Evolutionary conservation across 2,113 vertebrate species (phyloP).

Genomic region (Ancistrus triradiatus): DNA sequence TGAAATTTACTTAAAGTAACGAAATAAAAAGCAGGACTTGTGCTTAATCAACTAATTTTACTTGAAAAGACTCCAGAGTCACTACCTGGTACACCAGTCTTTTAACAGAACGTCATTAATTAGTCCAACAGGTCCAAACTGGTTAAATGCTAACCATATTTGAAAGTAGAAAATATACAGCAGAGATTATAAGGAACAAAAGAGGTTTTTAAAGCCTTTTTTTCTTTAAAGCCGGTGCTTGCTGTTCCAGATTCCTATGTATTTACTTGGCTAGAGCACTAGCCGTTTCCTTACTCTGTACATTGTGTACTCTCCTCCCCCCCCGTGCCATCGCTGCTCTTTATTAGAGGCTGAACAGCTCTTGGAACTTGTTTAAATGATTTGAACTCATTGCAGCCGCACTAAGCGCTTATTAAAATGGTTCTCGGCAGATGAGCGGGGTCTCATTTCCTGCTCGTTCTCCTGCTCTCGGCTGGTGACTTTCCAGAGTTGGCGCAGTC

Average conservation of each 20-base stretch:
- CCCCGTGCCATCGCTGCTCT: not conserved
- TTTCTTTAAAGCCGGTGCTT: no score
- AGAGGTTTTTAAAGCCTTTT: no score
- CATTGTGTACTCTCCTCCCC: constrained; percentile 13
- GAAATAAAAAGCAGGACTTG: no score
- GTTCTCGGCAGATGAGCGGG: constrained; percentile 26
- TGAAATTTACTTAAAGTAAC: no score
- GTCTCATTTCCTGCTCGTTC: constrained; percentile 28
- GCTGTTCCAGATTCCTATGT: not conserved
- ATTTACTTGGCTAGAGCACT: constrained; percentile 1
- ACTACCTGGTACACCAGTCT: no score
- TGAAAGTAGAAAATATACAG: no score
- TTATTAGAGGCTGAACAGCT: constrained; percentile 6
- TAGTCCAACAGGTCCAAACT: no score
- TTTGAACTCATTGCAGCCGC: constrained; percentile 21
- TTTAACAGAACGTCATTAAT: no score
- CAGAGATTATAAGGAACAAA: no score
- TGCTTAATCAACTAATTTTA: no score
- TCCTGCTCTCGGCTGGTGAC: constrained; percentile 26
- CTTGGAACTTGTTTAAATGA: constrained; percentile 34
- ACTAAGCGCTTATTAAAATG: constrained; percentile 36
- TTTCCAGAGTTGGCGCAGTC: constrained; percentile 19
- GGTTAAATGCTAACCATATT: no score
- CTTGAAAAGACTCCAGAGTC: no score
- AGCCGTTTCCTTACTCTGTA: not conserved